Evolutionary conservation across 2,113 vertebrate genomes (phyloP).

Genomic region (Piliocolobus tephrosceles): DNA sequence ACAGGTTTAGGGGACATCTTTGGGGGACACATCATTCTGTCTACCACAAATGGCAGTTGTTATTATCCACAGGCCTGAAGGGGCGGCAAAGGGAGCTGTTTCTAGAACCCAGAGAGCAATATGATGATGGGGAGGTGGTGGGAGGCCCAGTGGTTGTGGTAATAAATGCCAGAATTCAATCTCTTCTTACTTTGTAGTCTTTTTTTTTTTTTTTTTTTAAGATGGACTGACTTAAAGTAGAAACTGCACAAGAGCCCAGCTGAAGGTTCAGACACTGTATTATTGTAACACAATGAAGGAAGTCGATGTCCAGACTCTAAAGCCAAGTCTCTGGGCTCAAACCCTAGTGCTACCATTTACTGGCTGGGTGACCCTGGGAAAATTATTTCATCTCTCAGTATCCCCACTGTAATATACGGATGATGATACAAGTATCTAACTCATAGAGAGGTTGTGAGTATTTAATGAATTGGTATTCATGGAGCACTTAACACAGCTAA

Average conservation of each 20-base stretch:
- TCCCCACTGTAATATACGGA: background rate
- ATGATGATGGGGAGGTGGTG: rapidly evolving
- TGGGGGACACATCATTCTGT: background rate
- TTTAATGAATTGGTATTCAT: background rate
- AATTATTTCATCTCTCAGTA: background rate
- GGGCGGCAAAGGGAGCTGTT: background rate
- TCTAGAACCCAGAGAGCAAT: background rate
- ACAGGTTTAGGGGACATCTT: background rate
- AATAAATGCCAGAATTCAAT: background rate
- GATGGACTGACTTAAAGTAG: background rate
- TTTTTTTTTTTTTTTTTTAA: background rate
- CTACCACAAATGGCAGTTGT: background rate
- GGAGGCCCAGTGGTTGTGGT: background rate
- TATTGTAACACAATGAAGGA: background rate
- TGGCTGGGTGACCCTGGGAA: background rate
- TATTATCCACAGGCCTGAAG: background rate
- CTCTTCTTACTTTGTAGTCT: background rate
- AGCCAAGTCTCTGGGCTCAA: background rate
- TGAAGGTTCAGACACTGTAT: background rate
- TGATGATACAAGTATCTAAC: background rate
- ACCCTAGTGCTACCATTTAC: background rate
- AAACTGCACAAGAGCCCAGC: background rate
- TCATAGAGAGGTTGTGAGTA: background rate
- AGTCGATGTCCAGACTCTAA: background rate
- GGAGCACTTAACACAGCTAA: background rate